Evolutionary conservation across 2,113 vertebrate species (phyloP).

Genomic region (Eublepharis macularius): DNA sequence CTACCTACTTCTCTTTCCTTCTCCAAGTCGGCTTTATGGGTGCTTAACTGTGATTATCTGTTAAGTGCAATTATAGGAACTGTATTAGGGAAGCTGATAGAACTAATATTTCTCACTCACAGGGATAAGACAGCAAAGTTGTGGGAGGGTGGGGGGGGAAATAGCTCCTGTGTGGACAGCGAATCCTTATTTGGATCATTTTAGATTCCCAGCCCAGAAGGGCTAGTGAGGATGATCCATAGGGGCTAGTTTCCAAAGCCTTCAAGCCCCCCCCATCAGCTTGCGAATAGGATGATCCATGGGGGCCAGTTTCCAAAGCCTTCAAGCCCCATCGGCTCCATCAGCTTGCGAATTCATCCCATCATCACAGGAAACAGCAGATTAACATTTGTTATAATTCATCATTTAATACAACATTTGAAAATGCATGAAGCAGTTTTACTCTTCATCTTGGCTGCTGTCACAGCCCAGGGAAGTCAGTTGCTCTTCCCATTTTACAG

Average conservation of each 20-base stretch:
- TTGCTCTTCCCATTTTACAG: not conserved
- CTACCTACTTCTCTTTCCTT: not conserved
- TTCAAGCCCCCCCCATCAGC: too few relatives aligned
- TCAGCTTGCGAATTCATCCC: not conserved
- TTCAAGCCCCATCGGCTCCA: not conserved
- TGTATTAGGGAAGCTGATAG: not conserved
- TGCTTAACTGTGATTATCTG: not conserved
- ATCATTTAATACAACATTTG: not conserved
- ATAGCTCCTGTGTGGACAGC: not conserved
- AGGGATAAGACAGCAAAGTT: slow-evolving; percentile 8
- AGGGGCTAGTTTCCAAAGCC: too few relatives aligned
- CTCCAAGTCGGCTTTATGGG: not conserved
- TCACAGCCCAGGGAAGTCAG: too few relatives aligned
- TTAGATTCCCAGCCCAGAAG: not conserved
- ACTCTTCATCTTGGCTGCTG: not conserved
- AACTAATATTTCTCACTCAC: not conserved
- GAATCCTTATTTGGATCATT: not conserved
- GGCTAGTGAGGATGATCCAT: too few relatives aligned
- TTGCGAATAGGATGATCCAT: not conserved
- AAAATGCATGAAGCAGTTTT: not conserved
- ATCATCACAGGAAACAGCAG: not conserved
- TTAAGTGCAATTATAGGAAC: not conserved
- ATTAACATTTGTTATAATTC: not conserved
- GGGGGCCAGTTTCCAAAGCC: not conserved
- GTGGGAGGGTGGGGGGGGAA: not conserved